phyloP scores from a whole-genome alignment of 2,888 invertebrate species.

The Lathronympha strigana region DNA sequence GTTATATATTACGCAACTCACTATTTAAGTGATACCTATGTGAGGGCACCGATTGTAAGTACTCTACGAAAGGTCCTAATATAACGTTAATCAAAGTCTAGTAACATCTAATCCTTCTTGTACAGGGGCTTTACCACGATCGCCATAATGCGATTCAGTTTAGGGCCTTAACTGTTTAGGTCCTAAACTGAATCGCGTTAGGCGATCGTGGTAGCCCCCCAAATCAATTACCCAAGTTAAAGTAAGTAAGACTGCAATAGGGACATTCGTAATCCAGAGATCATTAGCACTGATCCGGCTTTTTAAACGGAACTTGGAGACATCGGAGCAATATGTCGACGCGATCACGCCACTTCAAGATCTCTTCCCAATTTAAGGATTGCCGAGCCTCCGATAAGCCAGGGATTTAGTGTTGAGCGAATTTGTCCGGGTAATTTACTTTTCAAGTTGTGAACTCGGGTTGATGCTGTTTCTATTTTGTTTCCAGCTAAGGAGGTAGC shows the following conservation, averaged over 20 bases:
- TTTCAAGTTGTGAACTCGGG: constrained; percentile 73
- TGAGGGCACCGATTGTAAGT: too few species aligned
- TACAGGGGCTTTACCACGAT: too few species aligned
- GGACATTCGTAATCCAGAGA: constrained; percentile 26
- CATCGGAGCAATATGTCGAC: constrained; percentile 55
- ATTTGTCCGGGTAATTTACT: constrained; percentile 82
- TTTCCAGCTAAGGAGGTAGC: constrained; percentile 62
- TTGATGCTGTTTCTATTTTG: constrained; percentile 65
- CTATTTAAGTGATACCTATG: too few species aligned
- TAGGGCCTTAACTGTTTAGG: too few species aligned
- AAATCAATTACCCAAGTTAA: constrained; percentile 4
- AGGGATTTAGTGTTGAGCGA: constrained; percentile 79
- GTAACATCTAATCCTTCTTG: too few species aligned
- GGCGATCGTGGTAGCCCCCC: too few species aligned
- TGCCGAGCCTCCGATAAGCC: constrained; percentile 73
- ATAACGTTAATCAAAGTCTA: too few species aligned
- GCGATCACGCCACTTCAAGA: constrained; percentile 70
- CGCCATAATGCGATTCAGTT: too few species aligned
- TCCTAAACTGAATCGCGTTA: too few species aligned
- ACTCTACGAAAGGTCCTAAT: too few species aligned
- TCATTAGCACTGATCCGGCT: constrained; percentile 44
- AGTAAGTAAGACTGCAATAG: constrained; percentile 13
- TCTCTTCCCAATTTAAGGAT: constrained; percentile 78
- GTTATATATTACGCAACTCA: too few species aligned
- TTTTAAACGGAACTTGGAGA: constrained; percentile 65